Conservation (phyloP, 1,140 invertebrate genomes). For the Campoletis sonorensis region DNA sequence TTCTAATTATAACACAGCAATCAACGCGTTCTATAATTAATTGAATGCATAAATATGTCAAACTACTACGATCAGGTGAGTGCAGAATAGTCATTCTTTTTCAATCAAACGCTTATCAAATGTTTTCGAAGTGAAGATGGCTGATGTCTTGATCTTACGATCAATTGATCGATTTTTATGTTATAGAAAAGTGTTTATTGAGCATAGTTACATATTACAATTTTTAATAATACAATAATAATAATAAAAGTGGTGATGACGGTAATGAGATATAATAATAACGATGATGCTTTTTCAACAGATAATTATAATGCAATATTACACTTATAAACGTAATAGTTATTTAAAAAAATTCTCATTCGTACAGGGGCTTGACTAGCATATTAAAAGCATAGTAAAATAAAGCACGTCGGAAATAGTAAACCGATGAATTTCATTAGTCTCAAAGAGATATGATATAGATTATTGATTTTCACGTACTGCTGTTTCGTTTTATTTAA, state of each 20-base stretch:
- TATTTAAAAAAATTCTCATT: constrained; percentile 60
- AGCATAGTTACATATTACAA: constrained; percentile 73
- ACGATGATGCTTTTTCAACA: constrained; percentile 59
- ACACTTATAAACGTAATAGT: constrained; percentile 53
- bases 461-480: background rate
- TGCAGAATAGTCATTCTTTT: background rate
- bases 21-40: constrained; percentile 13
- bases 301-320: constrained; percentile 51
- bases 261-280: constrained; percentile 59
- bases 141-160: background rate
- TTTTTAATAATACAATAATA: constrained; percentile 62
- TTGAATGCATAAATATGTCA: background rate
- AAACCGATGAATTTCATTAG: constrained; percentile 47
- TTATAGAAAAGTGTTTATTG: constrained; percentile 75
- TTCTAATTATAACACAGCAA: background rate
- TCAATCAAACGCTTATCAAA: too few relatives aligned
- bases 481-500: background rate
- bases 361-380: constrained; percentile 69
- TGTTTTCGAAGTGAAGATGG: background rate
- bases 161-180: constrained; percentile 42
- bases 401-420: constrained; percentile 43
- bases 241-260: constrained; percentile 59
- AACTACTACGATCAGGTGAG: background rate
- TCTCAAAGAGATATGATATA: constrained; percentile 51
- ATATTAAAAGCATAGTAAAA: constrained; percentile 68